Evolutionary conservation across 2,113 vertebrate genomes (phyloP), one percentile per base, ranked within the genome.

Genomic region (Vidua macroura): DNA sequence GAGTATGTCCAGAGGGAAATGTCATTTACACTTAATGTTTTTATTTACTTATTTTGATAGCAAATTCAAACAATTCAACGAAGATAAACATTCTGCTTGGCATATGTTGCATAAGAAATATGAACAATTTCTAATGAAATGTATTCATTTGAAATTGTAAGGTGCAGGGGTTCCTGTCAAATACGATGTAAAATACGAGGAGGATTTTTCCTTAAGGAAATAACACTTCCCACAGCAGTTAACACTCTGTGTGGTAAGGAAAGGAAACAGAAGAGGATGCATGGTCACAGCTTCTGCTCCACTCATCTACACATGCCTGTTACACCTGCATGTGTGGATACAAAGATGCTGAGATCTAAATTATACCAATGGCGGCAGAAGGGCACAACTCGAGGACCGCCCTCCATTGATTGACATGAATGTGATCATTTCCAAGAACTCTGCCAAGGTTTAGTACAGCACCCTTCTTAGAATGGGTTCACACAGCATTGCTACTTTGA

Each of bases 201-300:
- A 85, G 48, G 51, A 88, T 89, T 90, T 67, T 76, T 85, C 78
- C 90, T 88, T 88, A 69, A 83, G 85, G 88, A 93, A 93, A 49
- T 80, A 89, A 81, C 78, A 59, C 89, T 86, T 87, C 92, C 92
- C 48, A 77, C 70, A 62, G 33, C 59, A 87, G 37, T 58, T 90
- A 91, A 76, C 74, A 69, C 59, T 74, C 28, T 27, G 3, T n/a
- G 43, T 41, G 69, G 37, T 80, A 85, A 79, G 82, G 58, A 91
- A 69, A 91, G 37, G 66, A 92, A 92, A 84, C 58, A 87, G 87
- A 87, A 76, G 74, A 90, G 70, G 13, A 16, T 89, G 53, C 93
- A 83, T 7, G 69, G 84, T 70, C 86, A 83, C 66, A 85, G 84
- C 35, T 75, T 87, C 66, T 89, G 49, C 46, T 72, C 75, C 46